phyloP scores from a whole-genome alignment of 2,797 vertebrate species.

The Acipenser ruthenus region DNA sequence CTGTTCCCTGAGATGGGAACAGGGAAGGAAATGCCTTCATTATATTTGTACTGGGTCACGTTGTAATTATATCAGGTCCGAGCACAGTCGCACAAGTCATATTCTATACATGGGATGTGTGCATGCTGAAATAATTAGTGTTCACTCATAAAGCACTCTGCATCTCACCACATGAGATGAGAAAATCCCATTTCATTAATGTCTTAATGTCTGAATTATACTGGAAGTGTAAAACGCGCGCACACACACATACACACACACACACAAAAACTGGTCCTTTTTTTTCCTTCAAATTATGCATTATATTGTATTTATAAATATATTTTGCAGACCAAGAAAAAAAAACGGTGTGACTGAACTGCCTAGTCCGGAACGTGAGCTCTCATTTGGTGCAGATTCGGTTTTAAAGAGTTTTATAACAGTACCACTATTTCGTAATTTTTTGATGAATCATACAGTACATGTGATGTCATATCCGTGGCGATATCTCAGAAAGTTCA shows the following conservation, averaged over 20 bases:
- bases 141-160: neutral
- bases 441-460: no score
- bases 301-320: no score
- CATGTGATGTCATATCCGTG: no score
- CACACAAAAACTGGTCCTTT: neutral
- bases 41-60: neutral
- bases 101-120: neutral
- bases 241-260: slow-evolving; percentile 2
- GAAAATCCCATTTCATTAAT: neutral
- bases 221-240: neutral
- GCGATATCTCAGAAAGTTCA: no score
- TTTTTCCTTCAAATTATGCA: no score
- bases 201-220: no score
- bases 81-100: neutral
- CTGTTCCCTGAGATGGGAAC: neutral
- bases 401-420: no score
- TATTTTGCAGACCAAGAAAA: no score
- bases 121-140: neutral
- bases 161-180: neutral
- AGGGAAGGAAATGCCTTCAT: neutral
- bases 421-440: no score
- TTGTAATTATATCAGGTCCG: slow-evolving; percentile 4
- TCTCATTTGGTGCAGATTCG: no score
- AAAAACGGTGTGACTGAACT: no score
- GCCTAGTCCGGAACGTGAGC: no score